Conservation (phyloP, 2,113 vertebrate species). For the Xenotilapia flavipinnis region DNA sequence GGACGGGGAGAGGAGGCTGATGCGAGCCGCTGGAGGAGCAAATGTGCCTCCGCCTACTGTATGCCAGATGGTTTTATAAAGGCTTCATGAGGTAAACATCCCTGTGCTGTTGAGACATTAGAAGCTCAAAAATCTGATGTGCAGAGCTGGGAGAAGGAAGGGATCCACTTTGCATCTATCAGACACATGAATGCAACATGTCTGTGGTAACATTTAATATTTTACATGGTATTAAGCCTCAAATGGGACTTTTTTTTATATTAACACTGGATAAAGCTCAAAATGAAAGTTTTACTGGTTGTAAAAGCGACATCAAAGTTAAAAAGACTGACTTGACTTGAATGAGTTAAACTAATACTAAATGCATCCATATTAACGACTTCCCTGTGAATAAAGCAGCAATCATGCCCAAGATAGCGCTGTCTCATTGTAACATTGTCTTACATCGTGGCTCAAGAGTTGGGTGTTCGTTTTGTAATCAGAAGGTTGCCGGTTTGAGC, state of each 20-base stretch:
- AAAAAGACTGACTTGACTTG: neutral
- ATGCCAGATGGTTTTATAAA: neutral
- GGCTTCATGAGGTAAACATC: neutral
- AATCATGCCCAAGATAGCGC: neutral
- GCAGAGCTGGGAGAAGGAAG: neutral
- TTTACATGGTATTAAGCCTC: neutral
- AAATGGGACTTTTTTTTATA: neutral
- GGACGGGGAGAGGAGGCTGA: neutral
- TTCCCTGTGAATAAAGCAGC: neutral
- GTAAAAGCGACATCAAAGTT: neutral
- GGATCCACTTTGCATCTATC: neutral
- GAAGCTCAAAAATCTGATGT: neutral
- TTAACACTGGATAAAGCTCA: neutral
- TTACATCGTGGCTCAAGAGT: neutral
- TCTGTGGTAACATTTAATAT: neutral
- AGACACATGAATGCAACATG: neutral
- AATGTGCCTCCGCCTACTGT: neutral
- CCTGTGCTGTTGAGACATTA: neutral
- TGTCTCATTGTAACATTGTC: rapidly evolving
- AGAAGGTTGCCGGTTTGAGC: too few species aligned
- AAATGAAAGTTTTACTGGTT: neutral
- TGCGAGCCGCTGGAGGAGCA: neutral
- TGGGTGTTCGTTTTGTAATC: too few species aligned
- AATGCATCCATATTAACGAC: neutral
- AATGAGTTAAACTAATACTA: neutral